phyloP scores from a whole-genome alignment of 2,888 invertebrate species.

The Exephanes ischioxanthus region DNA sequence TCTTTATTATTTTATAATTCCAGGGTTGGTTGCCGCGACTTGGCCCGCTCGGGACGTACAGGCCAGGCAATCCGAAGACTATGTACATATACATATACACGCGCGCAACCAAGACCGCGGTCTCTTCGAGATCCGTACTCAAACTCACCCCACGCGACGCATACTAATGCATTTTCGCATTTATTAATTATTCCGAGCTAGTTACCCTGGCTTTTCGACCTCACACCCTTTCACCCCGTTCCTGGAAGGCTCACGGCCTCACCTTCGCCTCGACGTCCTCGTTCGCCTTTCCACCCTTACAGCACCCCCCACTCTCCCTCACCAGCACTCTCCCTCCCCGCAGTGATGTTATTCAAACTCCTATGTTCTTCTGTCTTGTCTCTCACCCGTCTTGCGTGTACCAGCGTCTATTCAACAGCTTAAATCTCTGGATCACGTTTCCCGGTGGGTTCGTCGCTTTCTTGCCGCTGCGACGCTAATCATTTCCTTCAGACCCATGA shows the following conservation, averaged over 20 bases:
- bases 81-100: conserved; percentile 39
- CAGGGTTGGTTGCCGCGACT: conserved; percentile 68
- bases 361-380: conserved; percentile 43
- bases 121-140: conserved; percentile 69
- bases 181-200: conserved; percentile 81
- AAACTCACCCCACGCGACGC: conserved; percentile 76
- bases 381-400: conserved; percentile 37
- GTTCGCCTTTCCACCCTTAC: conserved; percentile 35
- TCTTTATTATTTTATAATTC: conserved; percentile 84
- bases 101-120: conserved; percentile 31
- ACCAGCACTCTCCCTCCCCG: neutral
- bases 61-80: conserved; percentile 39
- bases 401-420: conserved; percentile 19
- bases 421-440: conserved; percentile 22
- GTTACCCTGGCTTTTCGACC: conserved; percentile 75
- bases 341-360: conserved; percentile 38
- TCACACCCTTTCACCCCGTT: conserved; percentile 61
- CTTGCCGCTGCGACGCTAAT: conserved; percentile 35
- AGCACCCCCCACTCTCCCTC: neutral
- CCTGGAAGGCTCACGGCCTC: conserved; percentile 31
- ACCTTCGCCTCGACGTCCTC: conserved; percentile 29
- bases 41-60: conserved; percentile 49
- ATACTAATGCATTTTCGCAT: conserved; percentile 82
- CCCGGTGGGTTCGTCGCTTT: conserved; percentile 9
- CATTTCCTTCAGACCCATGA: conserved; percentile 20